Conservation (phyloP, 2,797 vertebrate genomes). For the Microhierax caerulescens region DNA sequence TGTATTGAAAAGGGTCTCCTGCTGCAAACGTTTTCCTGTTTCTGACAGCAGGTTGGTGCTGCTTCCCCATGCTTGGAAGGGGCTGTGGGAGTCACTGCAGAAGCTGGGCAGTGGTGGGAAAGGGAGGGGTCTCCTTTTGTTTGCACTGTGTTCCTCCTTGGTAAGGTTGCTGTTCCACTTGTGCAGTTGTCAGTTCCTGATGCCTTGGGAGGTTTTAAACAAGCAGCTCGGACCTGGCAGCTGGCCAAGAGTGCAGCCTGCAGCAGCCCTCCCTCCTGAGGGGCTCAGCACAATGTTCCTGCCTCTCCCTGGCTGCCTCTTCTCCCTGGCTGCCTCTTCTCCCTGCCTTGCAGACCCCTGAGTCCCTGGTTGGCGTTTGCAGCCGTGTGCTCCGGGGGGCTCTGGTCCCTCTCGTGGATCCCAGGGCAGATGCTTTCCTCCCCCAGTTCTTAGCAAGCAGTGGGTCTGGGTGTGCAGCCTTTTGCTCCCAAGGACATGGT, state of each 20-base stretch:
- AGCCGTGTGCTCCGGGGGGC: neutral
- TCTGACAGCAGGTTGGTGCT: neutral
- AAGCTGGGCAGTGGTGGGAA: neutral
- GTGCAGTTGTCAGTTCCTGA: neutral
- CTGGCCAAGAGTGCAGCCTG: neutral
- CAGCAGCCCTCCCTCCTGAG: fast-evolving
- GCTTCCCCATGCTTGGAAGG: neutral
- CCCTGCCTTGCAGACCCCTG: fast-evolving
- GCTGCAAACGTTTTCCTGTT: neutral
- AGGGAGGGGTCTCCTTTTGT: neutral
- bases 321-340: too few relatives aligned
- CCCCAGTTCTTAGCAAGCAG: fast-evolving
- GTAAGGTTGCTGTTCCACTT: neutral
- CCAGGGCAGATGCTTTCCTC: neutral
- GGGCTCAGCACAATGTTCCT: neutral
- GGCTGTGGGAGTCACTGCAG: neutral
- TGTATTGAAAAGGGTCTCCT: neutral
- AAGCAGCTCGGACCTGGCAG: neutral
- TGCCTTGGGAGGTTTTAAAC: neutral
- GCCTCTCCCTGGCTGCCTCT: fast-evolving
- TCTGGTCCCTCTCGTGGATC: neutral
- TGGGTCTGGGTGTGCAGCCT: neutral
- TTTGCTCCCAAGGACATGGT: neutral
- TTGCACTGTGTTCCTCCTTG: fast-evolving
- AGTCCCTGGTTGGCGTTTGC: neutral